Conservation (phyloP, 2,113 vertebrate species). For the Equus przewalskii region DNA sequence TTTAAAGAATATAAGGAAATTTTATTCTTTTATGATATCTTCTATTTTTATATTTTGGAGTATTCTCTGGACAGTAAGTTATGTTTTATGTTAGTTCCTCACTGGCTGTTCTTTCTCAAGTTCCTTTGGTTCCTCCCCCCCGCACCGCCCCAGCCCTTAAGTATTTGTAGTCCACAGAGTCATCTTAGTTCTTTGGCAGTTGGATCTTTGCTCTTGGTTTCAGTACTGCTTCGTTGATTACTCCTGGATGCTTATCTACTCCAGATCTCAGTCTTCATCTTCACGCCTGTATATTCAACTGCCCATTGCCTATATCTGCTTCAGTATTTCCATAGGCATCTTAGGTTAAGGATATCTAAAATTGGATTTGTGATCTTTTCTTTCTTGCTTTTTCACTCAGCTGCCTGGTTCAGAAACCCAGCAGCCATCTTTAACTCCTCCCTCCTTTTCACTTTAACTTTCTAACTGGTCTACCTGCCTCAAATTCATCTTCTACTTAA, state of each 20-base stretch:
- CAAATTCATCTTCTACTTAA: not conserved
- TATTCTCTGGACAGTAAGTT: not conserved
- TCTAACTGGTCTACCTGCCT: not conserved
- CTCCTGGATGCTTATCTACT: not conserved
- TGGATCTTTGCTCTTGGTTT: slow-evolving; percentile 46
- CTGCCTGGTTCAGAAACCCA: not conserved
- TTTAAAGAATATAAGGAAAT: not conserved
- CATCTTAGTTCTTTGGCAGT: slow-evolving; percentile 34
- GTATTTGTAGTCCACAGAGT: not conserved
- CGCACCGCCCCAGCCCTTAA: not conserved
- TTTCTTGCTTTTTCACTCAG: not conserved
- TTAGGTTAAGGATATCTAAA: not conserved
- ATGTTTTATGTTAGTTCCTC: not conserved
- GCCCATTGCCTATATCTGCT: not conserved
- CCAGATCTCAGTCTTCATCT: not conserved
- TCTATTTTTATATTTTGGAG: not conserved
- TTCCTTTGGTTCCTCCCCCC: not conserved
- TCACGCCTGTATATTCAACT: not conserved
- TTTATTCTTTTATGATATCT: not conserved
- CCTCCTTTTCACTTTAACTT: not conserved
- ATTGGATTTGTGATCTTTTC: not conserved
- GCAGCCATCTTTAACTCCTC: not conserved
- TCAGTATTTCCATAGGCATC: not conserved
- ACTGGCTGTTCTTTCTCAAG: not conserved
- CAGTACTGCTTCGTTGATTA: not conserved